Evolutionary conservation across 2,888 invertebrate genomes (phyloP), one percentile per base, ranked within the genome.

Genomic region (Galeopsomyia nigrocyanea): DNA sequence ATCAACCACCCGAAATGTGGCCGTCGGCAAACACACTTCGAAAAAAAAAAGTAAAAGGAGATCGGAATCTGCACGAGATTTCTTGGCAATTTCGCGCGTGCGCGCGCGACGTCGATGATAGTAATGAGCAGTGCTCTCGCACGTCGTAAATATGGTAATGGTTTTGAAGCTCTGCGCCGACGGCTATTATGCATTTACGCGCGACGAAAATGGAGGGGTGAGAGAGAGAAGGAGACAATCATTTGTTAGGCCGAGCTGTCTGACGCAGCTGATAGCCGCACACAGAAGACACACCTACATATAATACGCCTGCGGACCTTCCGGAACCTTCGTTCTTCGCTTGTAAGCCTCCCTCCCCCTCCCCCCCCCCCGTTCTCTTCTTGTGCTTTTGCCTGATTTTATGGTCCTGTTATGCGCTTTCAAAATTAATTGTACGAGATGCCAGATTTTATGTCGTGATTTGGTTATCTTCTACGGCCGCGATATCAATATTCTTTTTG

Each of bases 201-300:
- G 79, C 80, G 81, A 83, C 82, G 82, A 26, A 31, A 51, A 19
- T 19, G 51, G 7, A 19, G 19, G 51, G 26, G 26, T 26, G 39
- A 68, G 21, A 31, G 19, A 55, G 21, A 58, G 47, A 68, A n/a
- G 21, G 26, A 39, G 39, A 82, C 82, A 83, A 83, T 84, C 84
- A 82, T 85, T 84, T 85, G 83, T 85, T 83, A 85, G 26, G 82
- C 78, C 81, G 80, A 82, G 81, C 83, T 84, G 84, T 85, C 84
- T 80, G 81, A 82, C 81, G 82, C 84, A 85, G 84, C 83, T 84
- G 83, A 84, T 83, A 16, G 19, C 60, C 22, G 26, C 21, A 51
- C 9, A 22, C 56, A 58, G 75, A 77, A 77, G 78, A 78, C 77
- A 79, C 78, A 77, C 78, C 77, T 39, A 39, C 39, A 10, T 39